Conservation (phyloP, 2,888 invertebrate genomes). For the Harpalus rubripes region DNA sequence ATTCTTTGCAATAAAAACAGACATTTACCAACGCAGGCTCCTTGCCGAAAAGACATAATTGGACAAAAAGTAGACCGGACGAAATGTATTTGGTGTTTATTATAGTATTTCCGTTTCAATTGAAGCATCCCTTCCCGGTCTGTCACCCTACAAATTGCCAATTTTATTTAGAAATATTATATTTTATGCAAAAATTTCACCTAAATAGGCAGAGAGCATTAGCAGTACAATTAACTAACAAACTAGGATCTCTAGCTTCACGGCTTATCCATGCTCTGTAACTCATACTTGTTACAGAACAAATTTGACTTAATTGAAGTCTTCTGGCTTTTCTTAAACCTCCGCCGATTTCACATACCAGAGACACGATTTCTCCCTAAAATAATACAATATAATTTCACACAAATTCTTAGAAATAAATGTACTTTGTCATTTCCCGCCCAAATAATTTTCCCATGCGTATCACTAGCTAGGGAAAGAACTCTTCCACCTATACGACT, state of each 20-base stretch:
- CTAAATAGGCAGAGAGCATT: slow-evolving; percentile 85
- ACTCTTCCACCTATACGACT: slow-evolving; percentile 82
- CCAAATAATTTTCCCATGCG: slow-evolving; percentile 89
- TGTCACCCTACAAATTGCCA: slow-evolving; percentile 78
- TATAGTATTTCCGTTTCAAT: slow-evolving; percentile 83
- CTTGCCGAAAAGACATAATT: slow-evolving; percentile 89
- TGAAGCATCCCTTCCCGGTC: slow-evolving; percentile 84
- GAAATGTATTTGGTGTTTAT: slow-evolving; percentile 81
- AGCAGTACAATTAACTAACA: slow-evolving; percentile 88
- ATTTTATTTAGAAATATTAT: neutral
- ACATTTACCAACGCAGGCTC: slow-evolving; percentile 85
- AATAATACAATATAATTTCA: slow-evolving; percentile 11
- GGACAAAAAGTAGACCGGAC: slow-evolving; percentile 91
- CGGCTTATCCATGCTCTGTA: slow-evolving; percentile 91
- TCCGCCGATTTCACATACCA: slow-evolving; percentile 74
- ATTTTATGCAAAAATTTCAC: slow-evolving; percentile 67
- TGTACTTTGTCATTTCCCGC: slow-evolving; percentile 87
- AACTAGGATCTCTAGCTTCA: slow-evolving; percentile 82
- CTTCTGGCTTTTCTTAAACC: slow-evolving; percentile 73
- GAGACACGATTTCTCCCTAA: slow-evolving; percentile 75
- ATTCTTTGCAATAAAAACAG: neutral
- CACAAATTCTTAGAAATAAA: slow-evolving; percentile 4
- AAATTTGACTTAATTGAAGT: slow-evolving; percentile 72
- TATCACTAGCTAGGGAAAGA: slow-evolving; percentile 86
- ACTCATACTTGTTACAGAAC: slow-evolving; percentile 85